Evolutionary conservation across 2,888 invertebrate genomes (phyloP).

Genomic region (Sphecodes monilicornis): DNA sequence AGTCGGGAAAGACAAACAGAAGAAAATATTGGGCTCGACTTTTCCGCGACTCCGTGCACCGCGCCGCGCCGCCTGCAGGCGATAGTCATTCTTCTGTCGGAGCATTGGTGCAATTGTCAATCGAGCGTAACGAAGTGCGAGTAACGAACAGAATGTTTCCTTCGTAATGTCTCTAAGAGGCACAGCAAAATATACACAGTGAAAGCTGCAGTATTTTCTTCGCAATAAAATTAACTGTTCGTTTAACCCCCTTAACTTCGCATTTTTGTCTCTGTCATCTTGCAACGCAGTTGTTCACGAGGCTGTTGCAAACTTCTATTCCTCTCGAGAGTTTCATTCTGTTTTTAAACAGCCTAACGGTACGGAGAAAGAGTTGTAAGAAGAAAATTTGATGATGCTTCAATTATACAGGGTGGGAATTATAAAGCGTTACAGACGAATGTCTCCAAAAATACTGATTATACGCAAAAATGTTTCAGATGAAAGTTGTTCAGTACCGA

Average conservation of each 20-base stretch:
- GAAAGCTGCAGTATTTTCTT: neutral
- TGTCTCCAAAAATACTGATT: too few relatives aligned
- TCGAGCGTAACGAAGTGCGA: neutral
- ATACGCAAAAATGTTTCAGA: too few relatives aligned
- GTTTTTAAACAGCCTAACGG: neutral
- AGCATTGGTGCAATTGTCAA: neutral
- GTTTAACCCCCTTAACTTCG: neutral
- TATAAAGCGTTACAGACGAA: too few relatives aligned
- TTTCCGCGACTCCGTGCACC: neutral
- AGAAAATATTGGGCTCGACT: neutral
- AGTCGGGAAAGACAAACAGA: constrained; percentile 14
- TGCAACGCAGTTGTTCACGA: neutral
- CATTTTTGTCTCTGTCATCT: neutral
- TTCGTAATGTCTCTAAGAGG: neutral
- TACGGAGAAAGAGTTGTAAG: neutral
- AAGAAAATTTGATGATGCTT: too few relatives aligned
- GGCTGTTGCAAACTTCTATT: neutral
- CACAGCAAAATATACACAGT: neutral
- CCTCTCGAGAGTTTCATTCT: neutral
- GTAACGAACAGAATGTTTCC: neutral
- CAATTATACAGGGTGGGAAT: too few relatives aligned
- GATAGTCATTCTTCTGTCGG: neutral
- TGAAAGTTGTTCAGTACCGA: too few relatives aligned
- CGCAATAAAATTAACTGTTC: neutral
- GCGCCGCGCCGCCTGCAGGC: neutral